These are phyloP conservation scores for Metellina segmentata DNA, from an alignment of 2,888 invertebrate species.

Conservation along the genomic window DNA sequence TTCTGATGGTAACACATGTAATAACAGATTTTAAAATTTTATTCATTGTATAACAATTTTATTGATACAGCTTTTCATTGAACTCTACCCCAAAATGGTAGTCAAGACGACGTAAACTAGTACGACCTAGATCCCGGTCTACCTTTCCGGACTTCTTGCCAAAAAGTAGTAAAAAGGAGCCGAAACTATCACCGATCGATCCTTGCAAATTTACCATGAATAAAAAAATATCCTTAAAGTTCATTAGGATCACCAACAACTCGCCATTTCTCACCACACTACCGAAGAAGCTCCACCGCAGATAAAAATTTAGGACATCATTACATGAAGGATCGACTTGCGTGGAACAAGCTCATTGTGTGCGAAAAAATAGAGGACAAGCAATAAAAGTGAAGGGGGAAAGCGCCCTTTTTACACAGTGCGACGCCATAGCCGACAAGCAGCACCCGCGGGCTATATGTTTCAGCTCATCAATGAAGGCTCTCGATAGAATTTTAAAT, in stretches of 20 bases:
- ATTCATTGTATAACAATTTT: too few species aligned
- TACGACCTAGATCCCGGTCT: too few species aligned
- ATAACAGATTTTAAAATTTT: too few species aligned
- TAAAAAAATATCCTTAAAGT: too few species aligned
- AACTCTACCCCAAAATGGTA: background rate
- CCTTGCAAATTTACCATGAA: too few species aligned
- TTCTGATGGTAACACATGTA: too few species aligned
- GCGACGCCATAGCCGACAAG: background rate
- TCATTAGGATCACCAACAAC: too few species aligned
- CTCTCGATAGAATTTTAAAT: constrained; percentile 62
- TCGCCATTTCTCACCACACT: too few species aligned
- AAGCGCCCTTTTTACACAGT: background rate
- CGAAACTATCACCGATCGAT: too few species aligned
- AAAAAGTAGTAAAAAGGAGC: too few species aligned
- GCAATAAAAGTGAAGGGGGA: background rate
- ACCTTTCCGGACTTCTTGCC: too few species aligned
- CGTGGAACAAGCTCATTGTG: background rate
- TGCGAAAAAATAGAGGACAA: background rate
- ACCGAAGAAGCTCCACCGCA: background rate
- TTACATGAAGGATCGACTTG: background rate
- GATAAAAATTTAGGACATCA: constrained; percentile 1
- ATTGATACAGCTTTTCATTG: background rate
- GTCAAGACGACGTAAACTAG: too few species aligned
- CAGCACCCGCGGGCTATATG: background rate
- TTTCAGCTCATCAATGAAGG: constrained; percentile 38